Percentiles rank a stretch among this genome's conserved stretches.
Evolutionary conservation across 2,888 invertebrate genomes (phyloP).

Genomic region (Hypena proboscidalis): DNA sequence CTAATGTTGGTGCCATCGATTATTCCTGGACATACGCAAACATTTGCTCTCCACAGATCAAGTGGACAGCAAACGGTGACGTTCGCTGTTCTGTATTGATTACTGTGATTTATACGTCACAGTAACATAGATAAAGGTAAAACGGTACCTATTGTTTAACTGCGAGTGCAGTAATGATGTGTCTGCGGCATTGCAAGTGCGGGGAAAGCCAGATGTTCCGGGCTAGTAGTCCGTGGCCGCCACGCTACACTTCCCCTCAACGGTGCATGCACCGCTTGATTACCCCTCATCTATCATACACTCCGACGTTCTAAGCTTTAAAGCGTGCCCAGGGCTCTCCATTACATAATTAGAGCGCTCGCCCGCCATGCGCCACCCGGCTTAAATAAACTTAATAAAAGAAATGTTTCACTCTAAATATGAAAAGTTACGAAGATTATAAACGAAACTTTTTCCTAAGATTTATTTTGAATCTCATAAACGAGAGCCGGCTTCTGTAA

Average conservation of each 20-base stretch:
- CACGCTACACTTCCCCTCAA: slow-evolving; percentile 66
- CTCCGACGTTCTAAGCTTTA: slow-evolving; percentile 16
- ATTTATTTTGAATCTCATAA: slow-evolving; percentile 20
- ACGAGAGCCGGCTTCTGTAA: slow-evolving; percentile 19
- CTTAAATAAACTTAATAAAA: slow-evolving; percentile 15
- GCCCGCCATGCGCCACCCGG: background rate
- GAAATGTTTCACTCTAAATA: slow-evolving; percentile 17
- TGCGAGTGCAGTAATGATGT: slow-evolving; percentile 5
- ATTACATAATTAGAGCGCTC: slow-evolving; percentile 16
- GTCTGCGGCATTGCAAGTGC: slow-evolving; percentile 36
- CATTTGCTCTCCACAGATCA: slow-evolving; percentile 47
- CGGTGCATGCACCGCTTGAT: slow-evolving; percentile 65
- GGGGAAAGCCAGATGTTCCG: slow-evolving; percentile 77
- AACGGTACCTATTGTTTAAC: background rate
- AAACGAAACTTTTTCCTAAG: slow-evolving; percentile 8
- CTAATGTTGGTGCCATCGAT: slow-evolving; percentile 59
- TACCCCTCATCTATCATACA: slow-evolving; percentile 25
- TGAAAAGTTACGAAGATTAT: slow-evolving; percentile 15
- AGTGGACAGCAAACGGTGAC: slow-evolving; percentile 56
- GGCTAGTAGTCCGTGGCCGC: slow-evolving; percentile 71
- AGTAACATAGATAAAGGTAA: background rate
- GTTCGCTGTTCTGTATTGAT: slow-evolving; percentile 30
- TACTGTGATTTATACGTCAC: slow-evolving; percentile 16
- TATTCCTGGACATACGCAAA: slow-evolving; percentile 61
- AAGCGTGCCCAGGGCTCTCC: slow-evolving; percentile 13